Evolutionary conservation across 2,113 vertebrate species (phyloP).

Genomic region (Plotosus lineatus): DNA sequence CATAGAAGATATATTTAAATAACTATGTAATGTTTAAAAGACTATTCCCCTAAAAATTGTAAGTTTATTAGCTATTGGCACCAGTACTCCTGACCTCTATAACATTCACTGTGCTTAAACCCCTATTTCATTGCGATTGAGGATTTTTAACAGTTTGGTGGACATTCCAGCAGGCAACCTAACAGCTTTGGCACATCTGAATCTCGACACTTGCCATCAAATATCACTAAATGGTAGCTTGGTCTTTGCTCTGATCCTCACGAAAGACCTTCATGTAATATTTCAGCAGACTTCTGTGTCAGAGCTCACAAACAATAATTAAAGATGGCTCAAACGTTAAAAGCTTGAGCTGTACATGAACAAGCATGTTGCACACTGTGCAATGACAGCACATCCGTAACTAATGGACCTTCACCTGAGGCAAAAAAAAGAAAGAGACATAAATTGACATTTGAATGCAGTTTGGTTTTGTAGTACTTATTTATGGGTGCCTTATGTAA

Average conservation of each 20-base stretch:
- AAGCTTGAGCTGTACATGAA: slow-evolving; percentile 50
- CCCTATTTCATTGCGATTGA: not conserved
- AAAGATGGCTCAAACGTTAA: slow-evolving; percentile 63
- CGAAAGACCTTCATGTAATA: slow-evolving; percentile 67
- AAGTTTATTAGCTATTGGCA: not conserved
- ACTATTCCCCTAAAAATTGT: not conserved
- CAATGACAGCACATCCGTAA: slow-evolving; percentile 50
- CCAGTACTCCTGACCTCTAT: not conserved
- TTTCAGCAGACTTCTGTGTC: slow-evolving; percentile 67
- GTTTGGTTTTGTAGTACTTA: slow-evolving; percentile 36
- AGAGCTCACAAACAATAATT: slow-evolving; percentile 68
- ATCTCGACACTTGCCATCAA: slow-evolving; percentile 60
- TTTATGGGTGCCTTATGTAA: slow-evolving; percentile 35
- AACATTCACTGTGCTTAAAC: not conserved
- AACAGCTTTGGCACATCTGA: slow-evolving; percentile 57
- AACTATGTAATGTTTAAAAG: not conserved
- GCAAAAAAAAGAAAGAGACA: slow-evolving; percentile 12
- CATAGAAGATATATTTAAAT: not conserved
- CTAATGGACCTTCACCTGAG: slow-evolving; percentile 46
- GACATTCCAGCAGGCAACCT: slow-evolving; percentile 32
- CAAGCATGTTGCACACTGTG: slow-evolving; percentile 48
- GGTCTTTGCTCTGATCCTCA: slow-evolving; percentile 55
- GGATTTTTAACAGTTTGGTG: slow-evolving; percentile 25
- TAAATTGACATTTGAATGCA: slow-evolving; percentile 12
- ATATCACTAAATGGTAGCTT: slow-evolving; percentile 69